These are phyloP conservation scores for Pogonocherus hispidulus DNA, from an alignment of 2,888 invertebrate genomes.

Conservation along the genomic window DNA sequence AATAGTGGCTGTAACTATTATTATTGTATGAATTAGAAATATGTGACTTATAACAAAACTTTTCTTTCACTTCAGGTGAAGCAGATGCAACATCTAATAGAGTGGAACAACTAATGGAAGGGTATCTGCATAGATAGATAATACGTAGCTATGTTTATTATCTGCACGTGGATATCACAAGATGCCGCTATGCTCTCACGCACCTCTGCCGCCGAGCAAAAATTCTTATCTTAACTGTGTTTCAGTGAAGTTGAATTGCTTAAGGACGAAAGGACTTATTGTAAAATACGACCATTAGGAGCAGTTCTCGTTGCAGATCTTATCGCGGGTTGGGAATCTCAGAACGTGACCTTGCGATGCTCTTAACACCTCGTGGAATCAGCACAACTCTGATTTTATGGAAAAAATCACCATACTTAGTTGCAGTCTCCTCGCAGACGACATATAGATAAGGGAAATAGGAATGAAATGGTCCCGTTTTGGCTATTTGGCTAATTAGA, in stretches of 20 bases:
- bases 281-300: constrained; percentile 66
- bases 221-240: constrained; percentile 63
- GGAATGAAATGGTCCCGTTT: constrained; percentile 20
- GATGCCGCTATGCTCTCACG: constrained; percentile 58
- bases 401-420: constrained; percentile 44
- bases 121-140: too few species aligned
- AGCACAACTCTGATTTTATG: constrained; percentile 46
- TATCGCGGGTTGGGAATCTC: constrained; percentile 64
- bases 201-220: constrained; percentile 53
- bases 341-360: constrained; percentile 67
- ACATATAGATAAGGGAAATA: constrained; percentile 33
- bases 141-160: constrained; percentile 49
- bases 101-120: too few species aligned
- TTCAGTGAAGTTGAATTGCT: constrained; percentile 60
- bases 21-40: too few species aligned
- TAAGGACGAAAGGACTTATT: constrained; percentile 60
- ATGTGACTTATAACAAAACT: too few species aligned
- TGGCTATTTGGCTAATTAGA: constrained; percentile 31
- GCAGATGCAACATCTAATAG: too few species aligned
- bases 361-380: constrained; percentile 65
- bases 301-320: constrained; percentile 66
- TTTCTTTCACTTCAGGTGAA: too few species aligned
- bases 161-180: constrained; percentile 52
- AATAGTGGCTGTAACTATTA: too few species aligned
- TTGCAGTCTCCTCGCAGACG: constrained; percentile 35